phyloP scores from a whole-genome alignment of 2,888 invertebrate genomes.

The Timandra comae region DNA sequence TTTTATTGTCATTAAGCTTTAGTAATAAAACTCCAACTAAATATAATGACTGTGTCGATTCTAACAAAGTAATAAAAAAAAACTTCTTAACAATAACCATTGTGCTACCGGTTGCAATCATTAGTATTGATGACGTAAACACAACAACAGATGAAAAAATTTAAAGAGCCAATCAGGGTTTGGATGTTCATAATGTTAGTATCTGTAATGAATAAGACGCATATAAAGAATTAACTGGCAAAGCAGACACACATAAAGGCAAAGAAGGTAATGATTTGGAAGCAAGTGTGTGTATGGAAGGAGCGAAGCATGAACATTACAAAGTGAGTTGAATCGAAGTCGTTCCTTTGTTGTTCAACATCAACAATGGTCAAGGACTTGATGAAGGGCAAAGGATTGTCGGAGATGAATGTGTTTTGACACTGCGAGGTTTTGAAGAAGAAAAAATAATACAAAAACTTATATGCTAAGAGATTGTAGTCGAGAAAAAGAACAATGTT shows the following conservation, averaged over 20 bases:
- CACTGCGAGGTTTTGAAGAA: conserved; percentile 16
- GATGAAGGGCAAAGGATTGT: conserved; percentile 62
- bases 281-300: conserved; percentile 65
- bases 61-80: conserved; percentile 44
- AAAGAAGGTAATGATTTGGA: conserved; percentile 73
- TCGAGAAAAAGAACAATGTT: too few species aligned
- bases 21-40: conserved; percentile 64
- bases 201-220: conserved; percentile 54
- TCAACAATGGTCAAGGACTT: conserved; percentile 71
- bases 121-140: conserved; percentile 75
- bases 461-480: too few species aligned
- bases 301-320: conserved; percentile 71
- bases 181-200: conserved; percentile 39
- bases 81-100: conserved; percentile 65
- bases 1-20: conserved; percentile 56
- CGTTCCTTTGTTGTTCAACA: conserved; percentile 61
- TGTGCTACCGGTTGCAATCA: conserved; percentile 69
- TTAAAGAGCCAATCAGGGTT: conserved; percentile 63
- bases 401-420: conserved; percentile 28
- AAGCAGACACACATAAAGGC: conserved; percentile 61
- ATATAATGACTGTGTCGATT: conserved; percentile 69
- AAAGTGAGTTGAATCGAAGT: conserved; percentile 63
- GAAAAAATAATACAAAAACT: too few species aligned
- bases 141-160: conserved; percentile 60
- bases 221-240: conserved; percentile 60